Evolutionary conservation across 2,888 invertebrate species (phyloP), one percentile per base, ranked within the genome.

Genomic region (Amblyjoppa fuscipennis): DNA sequence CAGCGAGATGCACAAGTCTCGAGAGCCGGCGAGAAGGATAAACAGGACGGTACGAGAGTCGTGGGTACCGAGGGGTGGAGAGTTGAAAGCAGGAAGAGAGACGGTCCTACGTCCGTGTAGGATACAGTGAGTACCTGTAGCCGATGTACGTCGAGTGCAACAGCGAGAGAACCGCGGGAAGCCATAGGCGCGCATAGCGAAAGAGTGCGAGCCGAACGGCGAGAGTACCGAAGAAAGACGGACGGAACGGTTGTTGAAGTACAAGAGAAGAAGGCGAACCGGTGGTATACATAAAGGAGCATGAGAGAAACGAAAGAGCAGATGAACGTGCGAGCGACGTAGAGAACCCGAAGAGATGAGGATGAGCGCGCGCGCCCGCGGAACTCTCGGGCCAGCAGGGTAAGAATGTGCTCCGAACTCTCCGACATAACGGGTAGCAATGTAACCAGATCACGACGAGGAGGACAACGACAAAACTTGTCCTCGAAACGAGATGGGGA

Each of bases 351-450:
- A 66, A 70, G 34, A 71, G 70, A 84, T 77, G 64, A 73, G 75
- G 75, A 64, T 59, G 83, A 75, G 64, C 41, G 73, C 38, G 61
- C 76, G 45, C 66, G 64, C 16, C 13, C 76, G 64, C 51, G 41
- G 66, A 76, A 25, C 75, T 66, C 38, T 64, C 64, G 20, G 87
- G 79, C 86, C 85, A 89, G 84, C 84, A 73, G 87, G 86, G 89
- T 87, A 91, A 90, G 90, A 91, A 91, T 91, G 90, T 90, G 89
- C 88, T 87, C 84, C 89, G 89, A 89, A 90, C 90, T 89, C 79
- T n/a, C 71, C 90, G 88, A 89, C 89, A 90, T 92, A 92, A 92
- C 92, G 91, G 92, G 90, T 90, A 92, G 91, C 90, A 89, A 91
- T 91, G 91, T 90, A 91, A 91, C 90, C 91, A 90, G 92, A 92